Evolutionary conservation across 2,888 invertebrate species (phyloP).

Genomic region (Phortica okadai): DNA sequence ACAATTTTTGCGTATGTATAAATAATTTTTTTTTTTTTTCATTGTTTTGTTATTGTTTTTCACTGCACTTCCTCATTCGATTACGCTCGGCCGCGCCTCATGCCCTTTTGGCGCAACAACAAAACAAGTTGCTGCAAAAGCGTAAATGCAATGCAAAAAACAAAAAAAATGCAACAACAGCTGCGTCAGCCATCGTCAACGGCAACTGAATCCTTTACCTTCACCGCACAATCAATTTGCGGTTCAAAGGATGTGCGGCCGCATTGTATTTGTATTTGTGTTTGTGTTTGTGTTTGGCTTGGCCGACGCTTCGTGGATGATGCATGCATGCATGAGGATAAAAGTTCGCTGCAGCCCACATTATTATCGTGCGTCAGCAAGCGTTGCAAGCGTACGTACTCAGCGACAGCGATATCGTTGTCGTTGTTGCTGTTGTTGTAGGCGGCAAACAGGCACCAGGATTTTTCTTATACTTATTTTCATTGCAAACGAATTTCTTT

Average conservation of each 20-base stretch:
- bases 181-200: not conserved
- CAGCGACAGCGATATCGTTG: not conserved
- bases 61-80: not conserved
- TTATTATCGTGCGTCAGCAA: conserved; percentile 45
- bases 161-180: not conserved
- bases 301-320: conserved; percentile 47
- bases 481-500: conserved; percentile 24
- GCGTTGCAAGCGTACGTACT: too few species aligned
- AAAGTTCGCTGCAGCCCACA: conserved; percentile 48
- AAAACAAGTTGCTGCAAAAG: not conserved
- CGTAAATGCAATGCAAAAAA: not conserved
- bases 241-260: conserved; percentile 69
- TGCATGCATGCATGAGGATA: conserved; percentile 61
- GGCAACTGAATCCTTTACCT: not conserved
- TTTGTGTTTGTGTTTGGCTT: not conserved
- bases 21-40: conserved; percentile 52
- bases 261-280: conserved; percentile 60
- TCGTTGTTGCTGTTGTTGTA: conserved; percentile 38
- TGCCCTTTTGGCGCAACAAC: not conserved
- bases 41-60: conserved; percentile 57
- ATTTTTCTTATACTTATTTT: conserved; percentile 53
- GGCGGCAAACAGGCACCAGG: conserved; percentile 51
- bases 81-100: not conserved
- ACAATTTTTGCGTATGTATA: conserved; percentile 44
- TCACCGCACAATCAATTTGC: conserved; percentile 58